Base-by-base conservation (phyloP, 2,113 vertebrate genomes). In the Gopherus flavomarginatus region DNA sequence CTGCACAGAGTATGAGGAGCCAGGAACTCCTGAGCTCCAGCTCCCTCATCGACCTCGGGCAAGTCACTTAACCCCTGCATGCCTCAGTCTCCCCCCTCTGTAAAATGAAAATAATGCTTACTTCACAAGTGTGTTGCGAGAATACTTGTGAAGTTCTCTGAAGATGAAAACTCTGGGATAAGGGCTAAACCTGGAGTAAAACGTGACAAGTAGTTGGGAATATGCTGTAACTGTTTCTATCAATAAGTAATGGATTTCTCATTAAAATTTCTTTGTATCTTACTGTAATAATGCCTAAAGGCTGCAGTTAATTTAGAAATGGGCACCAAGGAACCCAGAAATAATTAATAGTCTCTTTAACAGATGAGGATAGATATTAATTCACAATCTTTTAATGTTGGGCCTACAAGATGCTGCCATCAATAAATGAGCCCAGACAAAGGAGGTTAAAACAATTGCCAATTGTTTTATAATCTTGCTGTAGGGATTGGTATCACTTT, bases 341-440 rank as follows among this genome's bases (percentile, higher is more conserved):
- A 42, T 42, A 42, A 42, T 42, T 42, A 42, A 42, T 42, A 26
- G 56, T 53, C 10, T 69, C 59, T 95, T 86, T 47, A 26, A 86
- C 54, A 38, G 26, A 50, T 16, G 8, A 90, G 26, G n/a, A 10
- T 52, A 79, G 31, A 52, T 56, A 84, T 0, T 0, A 0, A 84
- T 59, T 77, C 59, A 89, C 10, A 89, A 77, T 82, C 29, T 90
- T 75, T 49, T 80, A 78, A 27, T 26, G 29, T 29, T 29, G 24
- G 59, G 35, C 81, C 81, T 84, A 38, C n/a, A 29, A 94, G 79
- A 69, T 88, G 50, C 57, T 84, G 69, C 1, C 4, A 59, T 84
- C 77, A 95, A 94, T 77, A 19, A 50, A 86, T 13, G 11, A 31
- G 38, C 19, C 89, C 59, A 88, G 69, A 16, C 5, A 54, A 35